Evolutionary conservation across 2,888 invertebrate genomes (phyloP), one percentile per base, ranked within the genome.

Genomic region (Nematopogon swammerdamellus): DNA sequence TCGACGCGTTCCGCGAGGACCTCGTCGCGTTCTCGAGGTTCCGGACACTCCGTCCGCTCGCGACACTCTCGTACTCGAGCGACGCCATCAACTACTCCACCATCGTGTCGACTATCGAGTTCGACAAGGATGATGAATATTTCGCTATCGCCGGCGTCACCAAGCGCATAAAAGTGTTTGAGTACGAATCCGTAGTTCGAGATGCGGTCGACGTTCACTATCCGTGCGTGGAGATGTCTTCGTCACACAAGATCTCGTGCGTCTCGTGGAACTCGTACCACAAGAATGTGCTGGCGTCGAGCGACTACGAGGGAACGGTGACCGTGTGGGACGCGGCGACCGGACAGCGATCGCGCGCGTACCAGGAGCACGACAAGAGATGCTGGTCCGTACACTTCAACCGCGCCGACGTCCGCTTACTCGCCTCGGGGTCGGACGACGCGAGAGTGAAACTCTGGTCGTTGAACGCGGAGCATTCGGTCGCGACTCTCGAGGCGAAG

Each of bases 311-410:
- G 70, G 96, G 96, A 19, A 91, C 91, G 0, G 95, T 97, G 1
- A 90, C 90, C 2, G 86, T 97, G 50, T 97, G 96, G 96, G 96
- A 97, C 75, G 92, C 92, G 1, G 81, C 82, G 36, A 89, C 89
- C 1, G 89, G 89, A 14, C 85, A 87, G 59, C 80, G 88, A 51
- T 88, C 88, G 2, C 84, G 89, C 61, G 85, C 86, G 5, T 89
- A 86, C 63, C 86, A 91, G 68, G 96, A 96, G 67, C 97, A 97
- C 72, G 95, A 96, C 71, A 95, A 95, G 67, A 82, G 96, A 45
- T 94, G 94, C 68, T 97, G 97, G 96, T 93, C 93, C 58, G 95
- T 97, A 36, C 95, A 96, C 75, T 97, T 96, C 72, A 96, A 94
- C 70, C 86, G 89, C 57, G 88, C 92, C 19, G 95, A 97, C 68